Conservation (phyloP, 1,140 invertebrate species). For the Neuroterus valhalla region DNA sequence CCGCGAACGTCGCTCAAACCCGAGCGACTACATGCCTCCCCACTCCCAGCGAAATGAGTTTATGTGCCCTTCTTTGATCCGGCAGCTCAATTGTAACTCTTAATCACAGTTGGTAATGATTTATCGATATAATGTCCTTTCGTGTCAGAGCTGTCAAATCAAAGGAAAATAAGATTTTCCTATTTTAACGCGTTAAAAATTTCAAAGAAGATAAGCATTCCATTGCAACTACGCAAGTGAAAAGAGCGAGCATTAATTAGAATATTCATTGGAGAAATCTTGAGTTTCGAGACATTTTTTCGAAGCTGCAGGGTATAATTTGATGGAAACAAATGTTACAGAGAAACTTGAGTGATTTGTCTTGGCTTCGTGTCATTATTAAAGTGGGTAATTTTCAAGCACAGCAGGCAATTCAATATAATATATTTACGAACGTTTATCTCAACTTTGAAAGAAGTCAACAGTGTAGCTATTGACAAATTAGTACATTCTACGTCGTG, state of each 20-base stretch:
- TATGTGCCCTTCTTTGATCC: too few relatives aligned
- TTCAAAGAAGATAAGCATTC: too few relatives aligned
- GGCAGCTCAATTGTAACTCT: too few relatives aligned
- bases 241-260: not conserved
- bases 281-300: not conserved
- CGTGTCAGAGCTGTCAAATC: too few relatives aligned
- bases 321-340: not conserved
- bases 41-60: too few relatives aligned
- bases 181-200: too few relatives aligned
- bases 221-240: not conserved
- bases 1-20: too few relatives aligned
- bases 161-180: too few relatives aligned
- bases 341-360: not conserved
- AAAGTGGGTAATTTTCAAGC: not conserved
- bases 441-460: not conserved
- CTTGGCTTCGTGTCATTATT: not conserved
- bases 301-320: not conserved
- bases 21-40: too few relatives aligned
- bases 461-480: constrained; percentile 2
- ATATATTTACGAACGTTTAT: not conserved
- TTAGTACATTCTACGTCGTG: not conserved
- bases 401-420: not conserved
- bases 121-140: too few relatives aligned
- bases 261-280: not conserved
- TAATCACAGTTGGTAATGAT: too few relatives aligned